phyloP scores from a whole-genome alignment of 2,797 vertebrate genomes.

The Petrocephalus schoutedeni region DNA sequence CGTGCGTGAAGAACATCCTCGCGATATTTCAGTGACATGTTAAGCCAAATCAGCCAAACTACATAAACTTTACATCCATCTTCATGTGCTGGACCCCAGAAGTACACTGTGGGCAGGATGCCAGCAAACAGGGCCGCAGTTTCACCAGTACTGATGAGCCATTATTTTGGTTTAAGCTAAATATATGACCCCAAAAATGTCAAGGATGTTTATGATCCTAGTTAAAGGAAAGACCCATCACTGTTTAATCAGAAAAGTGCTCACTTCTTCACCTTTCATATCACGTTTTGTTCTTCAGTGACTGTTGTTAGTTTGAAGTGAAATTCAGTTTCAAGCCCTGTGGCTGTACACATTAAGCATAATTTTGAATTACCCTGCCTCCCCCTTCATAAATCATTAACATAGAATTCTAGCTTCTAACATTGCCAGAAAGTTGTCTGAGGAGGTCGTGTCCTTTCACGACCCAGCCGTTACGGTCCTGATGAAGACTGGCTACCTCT shows the following conservation, averaged over 20 bases:
- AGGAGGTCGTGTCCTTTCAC: not conserved
- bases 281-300: not conserved
- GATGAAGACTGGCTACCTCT: not conserved
- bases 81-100: not conserved
- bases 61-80: not conserved
- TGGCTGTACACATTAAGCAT: not conserved
- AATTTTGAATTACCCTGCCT: not conserved
- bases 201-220: not conserved
- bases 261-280: not conserved
- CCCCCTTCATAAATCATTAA: not conserved
- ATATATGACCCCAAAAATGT: not conserved
- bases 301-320: slow-evolving; percentile 14
- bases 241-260: not conserved
- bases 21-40: not conserved
- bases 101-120: not conserved
- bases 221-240: not conserved
- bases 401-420: not conserved
- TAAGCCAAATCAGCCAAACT: not conserved
- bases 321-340: not conserved
- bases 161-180: not conserved
- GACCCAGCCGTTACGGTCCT: not conserved
- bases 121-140: not conserved
- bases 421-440: not conserved
- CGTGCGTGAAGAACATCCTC: not conserved
- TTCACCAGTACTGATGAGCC: not conserved